Evolutionary conservation across 2,888 invertebrate species (phyloP), one percentile per base, ranked within the genome.

Genomic region (Heliconius erato): DNA sequence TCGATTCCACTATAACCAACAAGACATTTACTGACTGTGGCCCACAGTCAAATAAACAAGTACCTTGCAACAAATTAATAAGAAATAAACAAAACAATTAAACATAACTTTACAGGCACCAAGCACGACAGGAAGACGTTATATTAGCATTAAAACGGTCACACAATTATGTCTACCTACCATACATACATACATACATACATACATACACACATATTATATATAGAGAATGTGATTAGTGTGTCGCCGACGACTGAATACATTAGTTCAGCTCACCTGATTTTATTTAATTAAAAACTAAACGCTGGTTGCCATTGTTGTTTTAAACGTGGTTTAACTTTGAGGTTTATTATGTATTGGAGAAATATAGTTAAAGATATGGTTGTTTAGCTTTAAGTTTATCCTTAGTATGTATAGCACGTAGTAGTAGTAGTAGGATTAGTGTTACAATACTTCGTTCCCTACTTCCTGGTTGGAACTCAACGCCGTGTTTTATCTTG

Each of bases 211-310:
- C 1, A 5, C 6, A 54, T 54, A 19, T 19, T 54, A 19, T 54
- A 54, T 54, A 54, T 89, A 86, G 93, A 93, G 93, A 94, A 94
- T 94, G 93, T 93, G 93, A 94, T 94, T 94, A 94, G 92, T 94
- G 92, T 94, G 95, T 94, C 95, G 94, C 92, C 91, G 92, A 90
- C 92, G 91, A 90, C 91, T 94, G 96, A 94, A 96, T 96, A 94
- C 93, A 96, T 96, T 95, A 96, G 95, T 96, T 96, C 95, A 93
- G 95, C 95, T 95, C 92, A 94, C 95, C 93, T 95, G 95, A 95
- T 95, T 96, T 95, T 93, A 93, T 95, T 95, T 95, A 95, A 96
- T 96, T 95, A 95, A 92, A 86, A 80, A 85, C 81, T 49, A 80
- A 83, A 84, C 76, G 74, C 79, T 74, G 80, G 78, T 77, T 82